These are phyloP conservation scores for Callithrix jacchus DNA, from an alignment of 2,113 vertebrate genomes.

Conservation along the genomic window DNA sequence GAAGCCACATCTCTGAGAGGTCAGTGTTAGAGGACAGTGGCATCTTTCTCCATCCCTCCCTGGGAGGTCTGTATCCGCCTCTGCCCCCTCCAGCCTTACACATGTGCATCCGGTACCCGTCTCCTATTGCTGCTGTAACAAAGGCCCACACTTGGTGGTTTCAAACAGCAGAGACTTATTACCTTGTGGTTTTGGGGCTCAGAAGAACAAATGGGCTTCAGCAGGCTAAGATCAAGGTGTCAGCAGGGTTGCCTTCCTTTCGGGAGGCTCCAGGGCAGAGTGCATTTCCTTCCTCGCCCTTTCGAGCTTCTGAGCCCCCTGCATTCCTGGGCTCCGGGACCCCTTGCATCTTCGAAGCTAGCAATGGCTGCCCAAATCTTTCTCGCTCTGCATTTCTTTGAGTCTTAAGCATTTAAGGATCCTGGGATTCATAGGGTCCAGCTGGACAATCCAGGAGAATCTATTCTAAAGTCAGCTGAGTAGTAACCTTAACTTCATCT, in stretches of 20 bases:
- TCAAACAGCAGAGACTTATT: too few species aligned
- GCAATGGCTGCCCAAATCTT: background rate
- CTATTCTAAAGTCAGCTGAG: background rate
- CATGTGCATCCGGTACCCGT: accelerated
- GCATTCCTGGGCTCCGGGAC: background rate
- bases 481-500: background rate
- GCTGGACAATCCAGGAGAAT: background rate
- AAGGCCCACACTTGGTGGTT: background rate
- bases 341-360: background rate
- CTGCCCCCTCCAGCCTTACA: background rate
- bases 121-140: background rate
- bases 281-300: background rate
- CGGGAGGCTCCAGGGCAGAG: background rate
- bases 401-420: background rate
- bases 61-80: accelerated
- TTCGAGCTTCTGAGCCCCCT: background rate
- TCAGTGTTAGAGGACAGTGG: background rate
- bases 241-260: background rate
- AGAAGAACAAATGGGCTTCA: background rate
- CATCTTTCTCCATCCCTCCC: background rate
- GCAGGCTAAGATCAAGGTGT: background rate
- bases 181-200: background rate
- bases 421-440: background rate
- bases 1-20: background rate
- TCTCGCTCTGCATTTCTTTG: background rate